Conservation (phyloP, 1,140 invertebrate genomes). For the Leptoteleia sp. region DNA sequence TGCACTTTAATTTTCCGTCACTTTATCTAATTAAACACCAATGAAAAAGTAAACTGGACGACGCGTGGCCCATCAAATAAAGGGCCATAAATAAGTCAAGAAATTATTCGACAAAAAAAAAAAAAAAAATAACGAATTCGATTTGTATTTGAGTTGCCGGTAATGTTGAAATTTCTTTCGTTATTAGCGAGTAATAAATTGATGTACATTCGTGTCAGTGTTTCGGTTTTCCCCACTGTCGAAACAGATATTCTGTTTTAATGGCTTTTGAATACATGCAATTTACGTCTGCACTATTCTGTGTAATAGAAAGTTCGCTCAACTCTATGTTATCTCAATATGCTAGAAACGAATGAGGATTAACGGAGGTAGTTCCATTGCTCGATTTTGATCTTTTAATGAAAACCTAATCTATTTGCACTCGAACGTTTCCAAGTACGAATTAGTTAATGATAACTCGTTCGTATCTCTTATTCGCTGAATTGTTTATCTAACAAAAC, state of each 20-base stretch:
- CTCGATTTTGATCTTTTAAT: constrained; percentile 42
- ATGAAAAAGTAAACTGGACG: constrained; percentile 16
- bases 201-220: constrained; percentile 21
- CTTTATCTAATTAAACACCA: constrained; percentile 19
- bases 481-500: constrained; percentile 34
- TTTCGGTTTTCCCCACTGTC: constrained; percentile 26
- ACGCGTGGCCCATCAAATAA: not conserved
- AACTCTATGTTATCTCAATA: constrained; percentile 44
- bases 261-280: constrained; percentile 46
- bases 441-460: constrained; percentile 37
- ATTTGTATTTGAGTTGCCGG: too few species aligned
- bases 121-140: too few species aligned
- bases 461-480: constrained; percentile 7
- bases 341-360: constrained; percentile 35
- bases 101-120: not conserved
- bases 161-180: constrained; percentile 9
- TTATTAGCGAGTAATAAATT: constrained; percentile 34
- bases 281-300: constrained; percentile 24
- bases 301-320: constrained; percentile 30
- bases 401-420: constrained; percentile 39
- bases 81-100: too few species aligned
- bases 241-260: constrained; percentile 42
- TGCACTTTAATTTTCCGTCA: constrained; percentile 14
- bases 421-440: constrained; percentile 9
- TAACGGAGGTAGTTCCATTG: constrained; percentile 30